phyloP scores from a whole-genome alignment of 2,113 vertebrate species.

The Atractosteus spatula region DNA sequence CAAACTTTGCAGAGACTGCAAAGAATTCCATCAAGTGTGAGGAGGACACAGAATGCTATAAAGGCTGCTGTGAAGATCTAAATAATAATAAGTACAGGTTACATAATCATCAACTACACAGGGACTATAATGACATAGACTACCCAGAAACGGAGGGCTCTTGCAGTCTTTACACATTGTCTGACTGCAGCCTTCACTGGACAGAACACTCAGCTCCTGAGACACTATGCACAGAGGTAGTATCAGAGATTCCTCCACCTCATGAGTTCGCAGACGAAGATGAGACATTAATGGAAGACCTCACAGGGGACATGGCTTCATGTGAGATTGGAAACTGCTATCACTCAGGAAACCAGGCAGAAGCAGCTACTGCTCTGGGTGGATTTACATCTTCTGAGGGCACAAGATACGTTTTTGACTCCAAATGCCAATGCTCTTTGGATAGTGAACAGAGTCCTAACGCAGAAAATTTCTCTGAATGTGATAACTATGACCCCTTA shows the following conservation, averaged over 20 bases:
- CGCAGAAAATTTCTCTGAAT: constrained; percentile 34
- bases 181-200: constrained; percentile 34
- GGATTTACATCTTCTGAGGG: not conserved
- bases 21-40: constrained; percentile 42
- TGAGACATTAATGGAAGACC: constrained; percentile 38
- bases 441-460: constrained; percentile 21
- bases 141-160: constrained; percentile 36
- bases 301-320: constrained; percentile 44
- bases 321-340: constrained; percentile 29
- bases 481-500: constrained; percentile 29
- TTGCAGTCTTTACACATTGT: constrained; percentile 30
- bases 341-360: constrained; percentile 20
- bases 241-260: constrained; percentile 54
- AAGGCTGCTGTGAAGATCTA: constrained; percentile 43
- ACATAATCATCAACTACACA: constrained; percentile 20
- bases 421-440: constrained; percentile 1
- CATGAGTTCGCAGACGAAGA: constrained; percentile 57
- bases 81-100: not conserved
- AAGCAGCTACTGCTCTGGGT: not conserved
- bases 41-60: constrained; percentile 47
- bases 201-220: constrained; percentile 31
- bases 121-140: constrained; percentile 36
- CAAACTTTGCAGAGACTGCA: constrained; percentile 36
- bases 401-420: constrained; percentile 3
- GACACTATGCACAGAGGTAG: constrained; percentile 30